A percentile compares a stretch with the other conserved stretches of the same genome.
phyloP scores from a whole-genome alignment of 2,888 invertebrate species.

The Apodemia mormo region DNA sequence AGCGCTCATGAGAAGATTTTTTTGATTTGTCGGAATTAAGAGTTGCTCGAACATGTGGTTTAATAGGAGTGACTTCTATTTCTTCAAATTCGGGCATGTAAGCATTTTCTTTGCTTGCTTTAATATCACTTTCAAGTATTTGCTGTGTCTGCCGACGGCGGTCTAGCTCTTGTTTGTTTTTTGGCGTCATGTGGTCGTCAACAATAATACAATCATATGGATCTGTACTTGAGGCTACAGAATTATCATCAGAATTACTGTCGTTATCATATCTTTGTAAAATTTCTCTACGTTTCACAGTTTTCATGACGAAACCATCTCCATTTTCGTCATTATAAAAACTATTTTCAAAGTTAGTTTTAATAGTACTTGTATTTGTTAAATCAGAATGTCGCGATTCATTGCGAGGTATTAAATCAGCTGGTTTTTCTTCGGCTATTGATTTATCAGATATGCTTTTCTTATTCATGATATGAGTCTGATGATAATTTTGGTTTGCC shows the following conservation, averaged over 20 bases:
- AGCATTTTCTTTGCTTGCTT: slow-evolving; percentile 68
- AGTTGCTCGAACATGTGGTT: slow-evolving; percentile 72
- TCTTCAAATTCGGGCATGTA: slow-evolving; percentile 78
- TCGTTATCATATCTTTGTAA: slow-evolving; percentile 86
- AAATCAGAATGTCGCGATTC: slow-evolving; percentile 74
- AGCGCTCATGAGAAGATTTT: slow-evolving; percentile 64
- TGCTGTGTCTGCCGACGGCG: slow-evolving; percentile 68
- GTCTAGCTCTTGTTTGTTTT: slow-evolving; percentile 77
- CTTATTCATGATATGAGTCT: slow-evolving; percentile 63
- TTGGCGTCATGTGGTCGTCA: slow-evolving; percentile 86
- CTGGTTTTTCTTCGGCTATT: slow-evolving; percentile 68
- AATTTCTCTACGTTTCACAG: slow-evolving; percentile 87
- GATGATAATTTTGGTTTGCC: slow-evolving; percentile 54
- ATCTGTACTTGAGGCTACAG: slow-evolving; percentile 86
- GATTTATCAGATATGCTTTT: slow-evolving; percentile 74
- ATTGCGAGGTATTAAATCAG: slow-evolving; percentile 66
- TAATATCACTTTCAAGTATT: slow-evolving; percentile 60
- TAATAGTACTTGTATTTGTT: slow-evolving; percentile 76
- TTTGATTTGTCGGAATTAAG: slow-evolving; percentile 68
- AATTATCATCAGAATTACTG: slow-evolving; percentile 84
- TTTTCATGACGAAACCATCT: slow-evolving; percentile 86
- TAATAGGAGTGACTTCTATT: slow-evolving; percentile 75
- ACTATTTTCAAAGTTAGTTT: slow-evolving; percentile 83
- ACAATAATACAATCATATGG: slow-evolving; percentile 92
- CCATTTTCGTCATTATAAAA: slow-evolving; percentile 84